Base-by-base conservation (phyloP, 2,113 vertebrate species). In the Formicarius rufipectus region DNA sequence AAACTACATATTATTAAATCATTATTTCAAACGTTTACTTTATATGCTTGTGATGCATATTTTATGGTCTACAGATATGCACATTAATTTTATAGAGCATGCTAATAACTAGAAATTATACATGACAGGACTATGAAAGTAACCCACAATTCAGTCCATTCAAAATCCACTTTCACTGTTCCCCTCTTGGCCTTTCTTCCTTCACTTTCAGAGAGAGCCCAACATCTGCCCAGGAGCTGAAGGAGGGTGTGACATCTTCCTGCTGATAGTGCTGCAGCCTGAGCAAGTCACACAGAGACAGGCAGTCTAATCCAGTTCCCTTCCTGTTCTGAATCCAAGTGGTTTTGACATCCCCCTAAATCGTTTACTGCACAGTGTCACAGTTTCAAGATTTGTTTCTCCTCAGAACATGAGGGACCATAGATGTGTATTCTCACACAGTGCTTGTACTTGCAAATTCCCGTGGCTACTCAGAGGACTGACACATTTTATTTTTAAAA, bases 261-360 rank as follows among this genome's bases (percentile, higher is more conserved):
- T 55, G 11, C 33, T 1, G 0, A 14, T 17, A 69, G 16, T 63
- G 22, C 20, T 1, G 4, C 24, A n/a, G n/a, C 15, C 39, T 72
- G 42, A 77, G 59, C n/a, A 37, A 27, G 18, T 40, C 2, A 2
- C 19, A 17, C n/a, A 53, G 66, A 53, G 49, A 47, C 0, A 1
- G 25, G 23, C 27, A 35, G 31, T 53, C 55, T 83, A 49, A 74
- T 49, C 35, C 40, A 55, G 27, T 69, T 64, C 22, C 37, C 53
- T 63, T 67, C 66, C 64, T 4, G 1, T 40, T 31, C 31, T 49
- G 50, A 30, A 13, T 9, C 28, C 13, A 14, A 1, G 0, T 1
- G 2, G 30, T 55, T 93, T 49, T 87, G 44, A 30, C 50, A 64
- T 64, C 10, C 37, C 18, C 85, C 10, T 47, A 47, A 79, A 83